Percentiles rank a stretch among this genome's conserved stretches.
phyloP scores from a whole-genome alignment of 2,113 vertebrate genomes.

The Nycticorax nycticorax region DNA sequence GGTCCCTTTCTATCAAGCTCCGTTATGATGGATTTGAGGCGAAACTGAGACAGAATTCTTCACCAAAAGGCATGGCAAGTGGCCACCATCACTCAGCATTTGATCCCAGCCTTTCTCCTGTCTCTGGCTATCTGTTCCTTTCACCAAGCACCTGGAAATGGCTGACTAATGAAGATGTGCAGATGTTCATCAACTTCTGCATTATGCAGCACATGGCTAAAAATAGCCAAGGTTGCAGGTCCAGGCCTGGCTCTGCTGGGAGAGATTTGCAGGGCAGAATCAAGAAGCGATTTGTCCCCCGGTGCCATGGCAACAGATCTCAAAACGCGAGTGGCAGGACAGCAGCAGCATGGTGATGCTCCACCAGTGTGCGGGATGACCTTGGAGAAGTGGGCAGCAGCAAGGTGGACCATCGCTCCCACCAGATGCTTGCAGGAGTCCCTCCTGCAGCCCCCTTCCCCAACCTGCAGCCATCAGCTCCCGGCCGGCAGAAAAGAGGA shows the following conservation, averaged over 20 bases:
- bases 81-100: background rate
- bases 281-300: background rate
- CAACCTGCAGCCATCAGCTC: background rate
- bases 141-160: background rate
- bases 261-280: background rate
- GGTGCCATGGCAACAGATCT: conserved; percentile 44
- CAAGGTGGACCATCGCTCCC: background rate
- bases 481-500: background rate
- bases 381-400: background rate
- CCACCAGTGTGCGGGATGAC: fast-evolving
- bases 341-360: background rate
- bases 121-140: background rate
- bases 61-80: fast-evolving
- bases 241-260: background rate
- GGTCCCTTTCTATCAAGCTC: background rate
- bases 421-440: background rate
- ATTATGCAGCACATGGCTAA: conserved; percentile 30
- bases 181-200: conserved; percentile 47
- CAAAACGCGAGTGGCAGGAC: background rate
- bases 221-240: conserved; percentile 42
- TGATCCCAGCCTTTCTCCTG: background rate
- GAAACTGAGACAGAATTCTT: background rate
- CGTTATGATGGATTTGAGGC: background rate
- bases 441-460: background rate
- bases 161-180: conserved; percentile 49